A percentile compares a stretch with the other conserved stretches of the same genome.
phyloP scores from a whole-genome alignment of 2,113 vertebrate species.

The Phalacrocorax aristotelis region DNA sequence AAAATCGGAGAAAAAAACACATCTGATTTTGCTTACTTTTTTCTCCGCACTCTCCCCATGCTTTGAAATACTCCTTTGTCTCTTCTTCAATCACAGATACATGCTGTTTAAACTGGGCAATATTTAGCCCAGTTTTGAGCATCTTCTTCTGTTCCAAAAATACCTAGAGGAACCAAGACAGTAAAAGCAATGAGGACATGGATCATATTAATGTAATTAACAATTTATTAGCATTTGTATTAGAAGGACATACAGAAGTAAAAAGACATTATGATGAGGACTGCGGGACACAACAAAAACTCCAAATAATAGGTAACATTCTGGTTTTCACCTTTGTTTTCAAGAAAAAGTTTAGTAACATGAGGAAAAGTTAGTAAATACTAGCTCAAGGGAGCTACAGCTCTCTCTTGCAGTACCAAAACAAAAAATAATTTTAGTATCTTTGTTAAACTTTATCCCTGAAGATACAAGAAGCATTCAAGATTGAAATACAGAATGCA shows the following conservation, averaged over 20 bases:
- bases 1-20: neutral
- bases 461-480: neutral
- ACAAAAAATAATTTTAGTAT: neutral
- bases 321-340: neutral
- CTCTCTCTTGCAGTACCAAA: neutral
- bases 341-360: neutral
- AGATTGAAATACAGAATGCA: neutral
- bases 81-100: slow-evolving; percentile 90
- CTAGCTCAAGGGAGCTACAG: neutral
- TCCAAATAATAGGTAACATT: neutral
- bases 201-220: neutral
- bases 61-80: slow-evolving; percentile 89
- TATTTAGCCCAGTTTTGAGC: slow-evolving; percentile 93
- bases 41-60: slow-evolving; percentile 92
- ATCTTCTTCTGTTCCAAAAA: slow-evolving; percentile 99
- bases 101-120: slow-evolving; percentile 88
- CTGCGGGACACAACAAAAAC: neutral
- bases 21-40: slow-evolving; percentile 79
- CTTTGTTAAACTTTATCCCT: neutral
- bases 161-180: slow-evolving; percentile 71
- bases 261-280: neutral
- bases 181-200: neutral
- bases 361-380: neutral
- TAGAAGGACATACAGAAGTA: neutral
- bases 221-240: neutral